Evolutionary conservation across 2,113 vertebrate species (phyloP), one percentile per base, ranked within the genome.

Genomic region (Nibea coibor): DNA sequence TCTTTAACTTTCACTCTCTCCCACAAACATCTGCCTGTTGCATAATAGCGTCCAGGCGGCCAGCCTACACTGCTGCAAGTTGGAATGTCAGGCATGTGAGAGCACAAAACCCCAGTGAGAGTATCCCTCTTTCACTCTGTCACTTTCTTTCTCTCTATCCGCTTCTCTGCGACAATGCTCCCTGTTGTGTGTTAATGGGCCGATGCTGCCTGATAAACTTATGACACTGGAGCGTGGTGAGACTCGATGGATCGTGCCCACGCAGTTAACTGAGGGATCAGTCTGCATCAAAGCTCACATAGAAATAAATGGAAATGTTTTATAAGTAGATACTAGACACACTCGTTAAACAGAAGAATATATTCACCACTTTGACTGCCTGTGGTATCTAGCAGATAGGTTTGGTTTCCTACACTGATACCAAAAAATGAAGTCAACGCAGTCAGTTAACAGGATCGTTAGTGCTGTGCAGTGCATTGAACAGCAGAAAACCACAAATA

Each of bases 21-120:
- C 84, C 87, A 91, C 92, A 93, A 92, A 94, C 94, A 94, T 94
- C 94, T 95, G 93, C 75, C 79, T 83, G 89, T 94, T 94, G 91
- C 86, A 57, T 94, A 94, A 94, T 76, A 0, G 10, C 0, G 69
- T 83, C 82, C 90, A 72, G 84, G 86, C 91, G 31, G 83, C 82
- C 86, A 43, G 91, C 93, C 93, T 71, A 90, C 94, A 72, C 88
- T 75, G 87, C 81, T 84, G 82, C 86, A 63, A 24, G 64, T 10
- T 22, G 92, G 92, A 88, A 94, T 94, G 84, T 78, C 24, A 78
- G 88, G 88, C 85, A 93, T 84, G 88, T 66, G 28, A 78, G 76
- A 62, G 78, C 81, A 43, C 39, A 77, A 84, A 72, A 86, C 77
- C 82, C 84, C 14, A 79, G 84, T 81, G 79, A 93, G 86, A 87